Evolutionary conservation across 37 sponge, comb jelly and placozoan species (phyloP), one percentile per base, ranked within the genome.

Genomic region (Crambe crambe): DNA sequence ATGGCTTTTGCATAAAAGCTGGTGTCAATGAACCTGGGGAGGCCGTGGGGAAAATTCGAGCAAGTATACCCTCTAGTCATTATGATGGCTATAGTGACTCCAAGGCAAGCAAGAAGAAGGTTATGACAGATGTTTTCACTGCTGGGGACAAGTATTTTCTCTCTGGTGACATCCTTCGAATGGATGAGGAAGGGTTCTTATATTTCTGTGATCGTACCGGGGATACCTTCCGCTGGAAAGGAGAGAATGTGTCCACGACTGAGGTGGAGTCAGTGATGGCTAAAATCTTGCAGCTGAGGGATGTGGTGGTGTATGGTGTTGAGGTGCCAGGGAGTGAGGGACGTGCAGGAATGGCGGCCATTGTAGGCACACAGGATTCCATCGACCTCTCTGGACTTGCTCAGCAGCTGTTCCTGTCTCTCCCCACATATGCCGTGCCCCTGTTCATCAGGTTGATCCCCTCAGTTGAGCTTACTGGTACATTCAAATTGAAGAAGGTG

Each of bases 201-300:
- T 93, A 81, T 63, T 96, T 96, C 47, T 65, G 87, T 61, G 97
- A 96, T 80, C 85, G 97, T 42, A 90, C 82, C 26, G 97, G 97
- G 22, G 97, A 96, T 78, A 96, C 97, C 0, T 96, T 90, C 68
- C 79, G 97, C 31, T 96, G 96, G 92, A 91, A 92, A 58, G 96
- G 96, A 42, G 96, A 95, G 84, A 95, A 95, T 77, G 96, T 95
- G 17, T 90, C 93, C 0, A 96, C 97, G 0, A 83, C 83, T 0
- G 97, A 96, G 72, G 97, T 96, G 42, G 97, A 90, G 85, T 47
- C 78, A 5, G 43, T 63, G 39, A 67, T 91, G 29, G 56, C 71
- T 27, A 35, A 82, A 25, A 72, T 84, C 25, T 42, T 90, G 3
- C 81, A 81, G 41, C 70, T 80, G 34, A 72, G 76, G 10, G 91